Conservation (phyloP, 2,888 invertebrate genomes). For the Lathronympha strigana region DNA sequence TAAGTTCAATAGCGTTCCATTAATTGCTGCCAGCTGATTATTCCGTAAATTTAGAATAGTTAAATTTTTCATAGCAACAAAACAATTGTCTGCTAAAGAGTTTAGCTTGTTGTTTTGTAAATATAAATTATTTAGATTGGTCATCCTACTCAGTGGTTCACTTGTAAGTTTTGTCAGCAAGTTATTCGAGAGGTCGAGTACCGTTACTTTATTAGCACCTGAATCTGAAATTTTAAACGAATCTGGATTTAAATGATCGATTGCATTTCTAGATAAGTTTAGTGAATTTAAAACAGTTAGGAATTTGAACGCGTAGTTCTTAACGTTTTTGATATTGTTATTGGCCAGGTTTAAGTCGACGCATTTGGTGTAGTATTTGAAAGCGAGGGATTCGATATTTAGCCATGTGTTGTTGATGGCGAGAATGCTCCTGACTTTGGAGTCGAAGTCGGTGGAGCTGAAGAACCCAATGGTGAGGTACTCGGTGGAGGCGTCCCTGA, state of each 20-base stretch:
- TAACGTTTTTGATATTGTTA: slow-evolving; percentile 58
- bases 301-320: slow-evolving; percentile 58
- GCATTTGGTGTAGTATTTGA: slow-evolving; percentile 63
- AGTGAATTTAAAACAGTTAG: slow-evolving; percentile 53
- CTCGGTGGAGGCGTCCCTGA: slow-evolving; percentile 51
- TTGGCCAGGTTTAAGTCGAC: slow-evolving; percentile 56
- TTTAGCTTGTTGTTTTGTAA: slow-evolving; percentile 61
- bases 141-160: slow-evolving; percentile 52
- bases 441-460: slow-evolving; percentile 71
- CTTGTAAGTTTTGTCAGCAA: slow-evolving; percentile 51
- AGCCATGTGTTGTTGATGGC: slow-evolving; percentile 59
- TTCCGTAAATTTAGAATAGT: slow-evolving; percentile 55
- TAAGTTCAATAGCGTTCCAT: slow-evolving; percentile 60
- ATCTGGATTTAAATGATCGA: slow-evolving; percentile 53
- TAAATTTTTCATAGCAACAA: slow-evolving; percentile 56
- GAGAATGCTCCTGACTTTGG: slow-evolving; percentile 60
- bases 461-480: slow-evolving; percentile 61
- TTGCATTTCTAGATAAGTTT: slow-evolving; percentile 64
- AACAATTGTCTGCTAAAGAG: slow-evolving; percentile 57
- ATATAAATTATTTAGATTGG: slow-evolving; percentile 56
- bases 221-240: slow-evolving; percentile 55
- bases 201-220: slow-evolving; percentile 47
- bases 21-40: slow-evolving; percentile 61
- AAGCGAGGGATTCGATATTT: slow-evolving; percentile 53
- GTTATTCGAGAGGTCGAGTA: slow-evolving; percentile 66